These are phyloP conservation scores for Schrankia costaestrigalis DNA, from an alignment of 2,888 invertebrate genomes.

Conservation along the genomic window DNA sequence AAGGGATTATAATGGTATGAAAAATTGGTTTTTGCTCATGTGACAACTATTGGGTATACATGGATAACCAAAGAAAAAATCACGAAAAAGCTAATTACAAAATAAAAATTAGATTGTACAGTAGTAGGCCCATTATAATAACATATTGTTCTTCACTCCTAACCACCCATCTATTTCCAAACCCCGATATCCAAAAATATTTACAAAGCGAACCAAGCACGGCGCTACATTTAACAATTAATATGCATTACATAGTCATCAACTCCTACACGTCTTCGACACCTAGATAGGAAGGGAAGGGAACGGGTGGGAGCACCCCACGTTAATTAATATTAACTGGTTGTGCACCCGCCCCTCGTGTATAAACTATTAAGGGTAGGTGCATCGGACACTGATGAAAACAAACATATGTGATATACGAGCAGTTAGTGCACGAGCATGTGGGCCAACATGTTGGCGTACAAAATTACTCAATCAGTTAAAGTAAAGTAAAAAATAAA, in stretches of 20 bases:
- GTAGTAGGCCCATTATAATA: no score
- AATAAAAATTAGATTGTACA: no score
- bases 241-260: slow-evolving; percentile 36
- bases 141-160: no score
- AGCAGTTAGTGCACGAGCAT: slow-evolving; percentile 16
- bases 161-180: no score
- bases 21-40: no score
- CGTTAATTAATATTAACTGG: slow-evolving; percentile 55
- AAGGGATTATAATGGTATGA: no score
- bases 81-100: no score
- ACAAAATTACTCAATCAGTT: not conserved
- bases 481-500: no score
- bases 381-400: slow-evolving; percentile 69
- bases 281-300: slow-evolving; percentile 36
- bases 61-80: no score
- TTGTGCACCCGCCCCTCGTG: slow-evolving; percentile 54
- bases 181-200: no score
- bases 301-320: slow-evolving; percentile 22
- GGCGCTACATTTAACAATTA: slow-evolving; percentile 18
- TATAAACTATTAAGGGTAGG: slow-evolving; percentile 55
- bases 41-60: no score
- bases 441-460: slow-evolving; percentile 3
- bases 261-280: slow-evolving; percentile 35
- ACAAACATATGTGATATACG: slow-evolving; percentile 57
- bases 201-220: not conserved